Percentiles rank a stretch among this genome's conserved stretches.
These are phyloP conservation scores for Ornithoptera alexandrae DNA, from an alignment of 2,888 invertebrate genomes.

Conservation along the genomic window DNA sequence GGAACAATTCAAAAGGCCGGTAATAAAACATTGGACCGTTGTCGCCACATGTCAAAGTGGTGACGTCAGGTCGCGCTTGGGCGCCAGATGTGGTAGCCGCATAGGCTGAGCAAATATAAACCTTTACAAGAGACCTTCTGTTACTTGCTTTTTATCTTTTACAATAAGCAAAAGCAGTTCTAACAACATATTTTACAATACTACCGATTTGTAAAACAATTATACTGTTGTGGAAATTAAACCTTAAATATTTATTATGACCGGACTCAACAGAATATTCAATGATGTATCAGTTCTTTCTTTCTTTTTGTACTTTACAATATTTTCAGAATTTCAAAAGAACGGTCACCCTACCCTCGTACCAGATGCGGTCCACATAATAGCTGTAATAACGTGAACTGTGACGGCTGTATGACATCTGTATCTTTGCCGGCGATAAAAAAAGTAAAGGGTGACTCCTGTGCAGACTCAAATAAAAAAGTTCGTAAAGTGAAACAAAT, in stretches of 20 bases:
- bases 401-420: constrained; percentile 67
- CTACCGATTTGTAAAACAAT: not conserved
- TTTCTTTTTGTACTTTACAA: not conserved
- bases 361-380: constrained; percentile 58
- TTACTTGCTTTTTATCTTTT: constrained; percentile 4
- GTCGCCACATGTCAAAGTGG: constrained; percentile 62
- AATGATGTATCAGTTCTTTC: not conserved
- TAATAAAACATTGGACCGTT: constrained; percentile 49
- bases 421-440: constrained; percentile 44
- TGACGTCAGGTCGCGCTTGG: constrained; percentile 62
- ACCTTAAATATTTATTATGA: not conserved
- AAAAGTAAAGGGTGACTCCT: constrained; percentile 36
- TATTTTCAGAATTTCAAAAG: constrained; percentile 2
- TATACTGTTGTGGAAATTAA: not conserved
- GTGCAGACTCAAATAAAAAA: constrained; percentile 23
- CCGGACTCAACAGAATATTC: not conserved
- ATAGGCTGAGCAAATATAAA: constrained; percentile 23
- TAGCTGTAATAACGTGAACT: constrained; percentile 42
- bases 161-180: constrained; percentile 1
- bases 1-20: constrained; percentile 44
- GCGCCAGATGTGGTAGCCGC: constrained; percentile 58
- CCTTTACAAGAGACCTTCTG: constrained; percentile 22
- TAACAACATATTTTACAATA: not conserved
- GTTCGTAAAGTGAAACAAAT: constrained; percentile 23
- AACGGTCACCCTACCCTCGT: constrained; percentile 29